Percentiles rank a stretch among this genome's conserved stretches.
Conservation (phyloP, 2,113 vertebrate species). For the Osmerus eperlanus region DNA sequence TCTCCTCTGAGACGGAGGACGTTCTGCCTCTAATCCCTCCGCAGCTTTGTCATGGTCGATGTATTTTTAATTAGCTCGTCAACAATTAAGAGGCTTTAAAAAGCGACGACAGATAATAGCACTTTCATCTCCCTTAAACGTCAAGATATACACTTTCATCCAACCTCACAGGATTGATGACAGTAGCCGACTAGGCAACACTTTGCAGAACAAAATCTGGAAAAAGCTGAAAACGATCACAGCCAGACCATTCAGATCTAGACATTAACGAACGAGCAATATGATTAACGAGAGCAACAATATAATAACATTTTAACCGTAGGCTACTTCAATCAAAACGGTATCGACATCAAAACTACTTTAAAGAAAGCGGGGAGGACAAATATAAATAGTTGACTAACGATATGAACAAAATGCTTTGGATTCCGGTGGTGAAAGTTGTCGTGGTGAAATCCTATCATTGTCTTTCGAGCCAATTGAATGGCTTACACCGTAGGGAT, state of each 20-base stretch:
- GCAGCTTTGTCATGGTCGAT: neutral
- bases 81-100: neutral
- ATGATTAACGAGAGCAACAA: no score
- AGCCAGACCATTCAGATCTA: neutral
- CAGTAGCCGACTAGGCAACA: neutral
- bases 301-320: no score
- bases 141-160: slow-evolving; percentile 9
- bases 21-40: slow-evolving; percentile 3
- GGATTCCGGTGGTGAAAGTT: neutral
- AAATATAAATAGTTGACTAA: no score
- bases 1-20: slow-evolving; percentile 8
- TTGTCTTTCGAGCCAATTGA: neutral
- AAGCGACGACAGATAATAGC: neutral
- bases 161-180: neutral
- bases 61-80: slow-evolving; percentile 6
- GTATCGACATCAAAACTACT: no score
- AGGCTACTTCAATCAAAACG: no score
- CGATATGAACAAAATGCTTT: neutral
- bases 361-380: no score
- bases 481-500: neutral
- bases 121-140: neutral
- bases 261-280: neutral
- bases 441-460: neutral
- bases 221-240: neutral
- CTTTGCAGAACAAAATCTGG: neutral